Evolutionary conservation across 2,797 vertebrate genomes (phyloP).

Genomic region (Aphelocoma californica): DNA sequence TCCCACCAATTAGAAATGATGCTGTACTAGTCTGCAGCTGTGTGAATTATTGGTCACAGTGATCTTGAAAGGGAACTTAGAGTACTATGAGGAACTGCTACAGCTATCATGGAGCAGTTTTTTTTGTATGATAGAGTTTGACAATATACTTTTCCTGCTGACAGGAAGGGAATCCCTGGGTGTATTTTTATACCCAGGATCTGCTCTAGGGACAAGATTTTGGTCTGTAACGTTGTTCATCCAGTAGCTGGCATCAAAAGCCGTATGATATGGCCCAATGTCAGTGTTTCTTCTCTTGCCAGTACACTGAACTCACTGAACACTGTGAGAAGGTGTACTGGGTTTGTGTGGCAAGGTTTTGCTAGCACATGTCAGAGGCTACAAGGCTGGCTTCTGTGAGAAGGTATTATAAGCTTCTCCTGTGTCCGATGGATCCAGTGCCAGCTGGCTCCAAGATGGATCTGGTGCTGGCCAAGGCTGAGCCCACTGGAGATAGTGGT

Average conservation of each 20-base stretch:
- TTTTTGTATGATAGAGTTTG: neutral
- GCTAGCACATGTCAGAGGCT: fast-evolving
- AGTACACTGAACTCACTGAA: neutral
- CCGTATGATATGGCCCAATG: neutral
- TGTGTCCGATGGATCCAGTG: neutral
- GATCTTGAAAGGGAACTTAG: neutral
- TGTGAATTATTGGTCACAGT: neutral
- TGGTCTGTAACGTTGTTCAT: neutral
- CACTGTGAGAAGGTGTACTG: neutral
- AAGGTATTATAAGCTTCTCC: neutral
- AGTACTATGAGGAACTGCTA: neutral
- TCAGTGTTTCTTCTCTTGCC: neutral
- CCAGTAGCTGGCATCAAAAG: neutral
- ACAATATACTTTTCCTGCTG: neutral
- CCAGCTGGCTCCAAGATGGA: neutral
- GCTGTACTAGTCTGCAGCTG: neutral
- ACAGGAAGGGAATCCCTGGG: neutral
- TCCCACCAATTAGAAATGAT: neutral
- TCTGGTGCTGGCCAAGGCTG: neutral
- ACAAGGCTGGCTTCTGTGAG: neutral
- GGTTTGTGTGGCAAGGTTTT: neutral
- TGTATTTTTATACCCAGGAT: neutral
- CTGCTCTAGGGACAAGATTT: neutral
- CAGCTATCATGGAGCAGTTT: neutral
- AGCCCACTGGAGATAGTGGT: neutral